Percentiles rank a stretch among this genome's conserved stretches.
These are phyloP conservation scores for Balearica regulorum DNA, from an alignment of 2,797 vertebrate species.

Conservation along the genomic window DNA sequence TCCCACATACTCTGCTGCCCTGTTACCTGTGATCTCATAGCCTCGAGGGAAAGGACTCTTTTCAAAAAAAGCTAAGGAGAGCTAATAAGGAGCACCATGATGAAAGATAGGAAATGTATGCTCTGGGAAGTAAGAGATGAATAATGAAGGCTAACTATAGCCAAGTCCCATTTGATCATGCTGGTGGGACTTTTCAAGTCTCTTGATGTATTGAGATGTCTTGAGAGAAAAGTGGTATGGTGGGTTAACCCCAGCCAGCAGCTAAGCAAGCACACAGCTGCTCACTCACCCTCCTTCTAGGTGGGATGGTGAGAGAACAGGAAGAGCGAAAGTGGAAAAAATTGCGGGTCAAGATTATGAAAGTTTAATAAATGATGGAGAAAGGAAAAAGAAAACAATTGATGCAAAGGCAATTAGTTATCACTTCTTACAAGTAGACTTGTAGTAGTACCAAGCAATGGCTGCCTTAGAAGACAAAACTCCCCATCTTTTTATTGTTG, in stretches of 20 bases:
- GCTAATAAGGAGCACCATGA: not conserved
- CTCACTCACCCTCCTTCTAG: not conserved
- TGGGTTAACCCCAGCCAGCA: not conserved
- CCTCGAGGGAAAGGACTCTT: not conserved
- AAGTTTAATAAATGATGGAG: not conserved
- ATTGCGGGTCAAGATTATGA: not conserved
- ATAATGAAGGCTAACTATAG: not conserved
- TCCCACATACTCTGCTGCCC: not conserved
- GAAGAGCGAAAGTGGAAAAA: not conserved
- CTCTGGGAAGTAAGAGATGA: not conserved
- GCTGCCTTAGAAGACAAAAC: not conserved
- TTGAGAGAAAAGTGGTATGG: not conserved
- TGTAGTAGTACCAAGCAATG: not conserved
- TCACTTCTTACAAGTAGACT: not conserved
- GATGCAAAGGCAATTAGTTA: not conserved
- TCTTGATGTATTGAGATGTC: not conserved
- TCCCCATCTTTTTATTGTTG: not conserved
- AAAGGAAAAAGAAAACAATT: not conserved
- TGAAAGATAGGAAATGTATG: not conserved
- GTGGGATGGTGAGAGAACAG: not conserved
- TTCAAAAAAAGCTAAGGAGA: not conserved
- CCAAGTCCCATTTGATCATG: not conserved
- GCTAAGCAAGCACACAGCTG: not conserved
- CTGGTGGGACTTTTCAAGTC: not conserved
- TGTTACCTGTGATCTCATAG: not conserved